Base-by-base conservation (phyloP, 2,888 invertebrate species). In the Drosophila mayaguana region DNA sequence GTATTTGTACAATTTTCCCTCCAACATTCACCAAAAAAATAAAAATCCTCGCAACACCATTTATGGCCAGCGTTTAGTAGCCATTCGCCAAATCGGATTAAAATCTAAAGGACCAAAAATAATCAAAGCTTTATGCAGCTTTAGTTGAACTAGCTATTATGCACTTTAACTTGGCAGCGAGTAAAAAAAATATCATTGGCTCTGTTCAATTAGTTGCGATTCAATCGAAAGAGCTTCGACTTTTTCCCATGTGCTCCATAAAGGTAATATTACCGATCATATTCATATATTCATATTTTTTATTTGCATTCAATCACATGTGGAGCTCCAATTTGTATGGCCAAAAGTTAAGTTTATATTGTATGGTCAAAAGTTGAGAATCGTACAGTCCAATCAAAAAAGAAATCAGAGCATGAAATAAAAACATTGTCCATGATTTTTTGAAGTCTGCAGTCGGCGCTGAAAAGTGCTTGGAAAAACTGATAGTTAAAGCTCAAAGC, bases 81-180 rank as follows among this genome's bases (percentile, higher is more conserved):
- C 36, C 36, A 18, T 53, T 60, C 14, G 45, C 63, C 9, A 63
- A 78, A 74, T 70, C 78, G 75, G 78, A 75, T 78, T 78, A 75
- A 62, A 71, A 53, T 14, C 42, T 22, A 34, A 28, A 62, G 36
- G 16, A 36, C 51, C 22, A n/a, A 36, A 53, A 53, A 53, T 53
- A 53, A 36, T 53, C 16, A 36, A 20, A n/a, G 51, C 51, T 34
- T 36, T 22, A 22, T 53, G 20, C 51, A 53, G 36, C 51, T 36
- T 12, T 16, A 36, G 7, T 53, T 36, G 6, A 53, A 53, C 36
- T 36, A 36, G 36, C 22, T 36, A 22, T 16, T 36, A 53, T 7
- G 12, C 7, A 34, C 20, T 34, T 48, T 32, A 5, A 18, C 28
- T 4, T 14, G 45, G n/a, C 25, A 7, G 7, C 0, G 2, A 45